A percentile compares a stretch with the other conserved stretches of the same genome.
phyloP scores from a whole-genome alignment of 2,113 vertebrate genomes.

The Actenoides hombroni region DNA sequence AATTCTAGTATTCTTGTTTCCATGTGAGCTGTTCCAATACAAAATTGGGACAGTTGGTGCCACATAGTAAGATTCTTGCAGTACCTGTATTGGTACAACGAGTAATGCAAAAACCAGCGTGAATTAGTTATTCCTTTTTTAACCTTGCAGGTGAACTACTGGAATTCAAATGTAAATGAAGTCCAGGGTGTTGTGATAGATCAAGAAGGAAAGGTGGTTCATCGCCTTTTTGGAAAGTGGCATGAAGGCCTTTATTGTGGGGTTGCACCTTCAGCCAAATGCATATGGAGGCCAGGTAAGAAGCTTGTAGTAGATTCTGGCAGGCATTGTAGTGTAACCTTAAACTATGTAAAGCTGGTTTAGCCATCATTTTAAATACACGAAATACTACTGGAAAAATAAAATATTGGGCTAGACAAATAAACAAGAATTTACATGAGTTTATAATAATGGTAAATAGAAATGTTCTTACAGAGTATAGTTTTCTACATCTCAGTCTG shows the following conservation, averaged over 20 bases:
- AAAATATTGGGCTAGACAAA: neutral
- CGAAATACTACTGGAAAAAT: neutral
- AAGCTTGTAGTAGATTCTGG: neutral
- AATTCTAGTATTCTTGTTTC: neutral
- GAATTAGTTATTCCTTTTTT: neutral
- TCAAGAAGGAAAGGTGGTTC: conserved; percentile 94
- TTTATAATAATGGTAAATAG: neutral
- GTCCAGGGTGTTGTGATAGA: conserved; percentile 97
- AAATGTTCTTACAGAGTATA: neutral
- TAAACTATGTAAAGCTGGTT: neutral
- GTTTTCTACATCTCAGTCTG: neutral
- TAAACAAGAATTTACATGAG: neutral
- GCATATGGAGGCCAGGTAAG: conserved; percentile 96
- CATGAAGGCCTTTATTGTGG: conserved; percentile 96
- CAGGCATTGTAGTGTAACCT: neutral
- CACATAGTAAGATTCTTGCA: neutral
- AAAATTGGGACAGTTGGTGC: neutral
- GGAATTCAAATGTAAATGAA: conserved; percentile 97
- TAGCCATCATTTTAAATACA: neutral
- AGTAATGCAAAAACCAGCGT: neutral
- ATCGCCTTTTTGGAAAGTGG: conserved; percentile 98
- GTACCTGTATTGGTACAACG: neutral
- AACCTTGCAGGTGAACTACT: conserved; percentile 90
- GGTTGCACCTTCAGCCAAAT: conserved; percentile 93
- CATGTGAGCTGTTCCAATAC: neutral